These are phyloP conservation scores for Pampusana beccarii DNA, from an alignment of 2,113 vertebrate genomes.

Conservation along the genomic window DNA sequence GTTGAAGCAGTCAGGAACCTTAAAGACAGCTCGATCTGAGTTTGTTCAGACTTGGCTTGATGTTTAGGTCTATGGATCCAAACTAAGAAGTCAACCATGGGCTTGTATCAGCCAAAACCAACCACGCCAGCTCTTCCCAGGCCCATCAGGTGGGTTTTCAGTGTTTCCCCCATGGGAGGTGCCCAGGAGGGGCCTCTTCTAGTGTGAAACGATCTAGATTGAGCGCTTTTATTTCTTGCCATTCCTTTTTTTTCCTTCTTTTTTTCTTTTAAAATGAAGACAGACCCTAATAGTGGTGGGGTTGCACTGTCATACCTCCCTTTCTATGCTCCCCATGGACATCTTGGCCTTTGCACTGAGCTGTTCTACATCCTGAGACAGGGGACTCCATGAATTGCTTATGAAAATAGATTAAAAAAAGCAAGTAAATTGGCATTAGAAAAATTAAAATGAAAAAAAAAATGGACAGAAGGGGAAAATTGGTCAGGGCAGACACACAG, in stretches of 20 bases:
- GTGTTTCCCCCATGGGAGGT: neutral
- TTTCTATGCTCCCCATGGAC: neutral
- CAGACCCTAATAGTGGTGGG: neutral
- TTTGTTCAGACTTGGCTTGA: neutral
- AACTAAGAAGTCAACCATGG: neutral
- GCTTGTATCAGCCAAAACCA: neutral
- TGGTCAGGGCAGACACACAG: neutral
- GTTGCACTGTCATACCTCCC: rapidly evolving
- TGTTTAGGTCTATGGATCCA: neutral
- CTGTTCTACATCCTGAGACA: neutral
- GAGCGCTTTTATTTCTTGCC: neutral
- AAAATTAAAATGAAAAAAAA: neutral
- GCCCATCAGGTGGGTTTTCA: rapidly evolving
- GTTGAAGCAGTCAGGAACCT: neutral
- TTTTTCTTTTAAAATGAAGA: neutral
- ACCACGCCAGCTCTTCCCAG: rapidly evolving
- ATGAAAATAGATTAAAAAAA: neutral
- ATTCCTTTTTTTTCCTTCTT: neutral
- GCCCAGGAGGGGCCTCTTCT: neutral
- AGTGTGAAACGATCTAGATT: neutral
- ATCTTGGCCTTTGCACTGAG: neutral
- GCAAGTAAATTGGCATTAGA: neutral
- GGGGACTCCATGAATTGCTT: neutral
- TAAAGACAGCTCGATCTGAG: neutral
- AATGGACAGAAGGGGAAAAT: neutral